Evolutionary conservation across 2,888 invertebrate genomes (phyloP).

Genomic region (Spodoptera littoralis): DNA sequence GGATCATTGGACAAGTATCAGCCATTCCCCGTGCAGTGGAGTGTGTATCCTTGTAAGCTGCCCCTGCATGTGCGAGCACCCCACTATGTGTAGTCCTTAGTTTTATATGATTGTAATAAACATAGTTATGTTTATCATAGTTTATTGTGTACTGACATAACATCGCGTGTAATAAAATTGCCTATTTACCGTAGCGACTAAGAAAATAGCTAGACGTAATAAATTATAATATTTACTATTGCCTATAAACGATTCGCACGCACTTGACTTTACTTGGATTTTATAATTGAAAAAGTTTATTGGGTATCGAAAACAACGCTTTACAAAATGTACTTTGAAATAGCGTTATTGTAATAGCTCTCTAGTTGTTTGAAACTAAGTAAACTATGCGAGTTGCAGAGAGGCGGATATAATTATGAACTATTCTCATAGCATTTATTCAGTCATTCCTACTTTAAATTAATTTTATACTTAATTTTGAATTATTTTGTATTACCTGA

Average conservation of each 20-base stretch:
- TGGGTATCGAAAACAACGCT: conserved; percentile 2
- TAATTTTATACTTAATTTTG: conserved; percentile 67
- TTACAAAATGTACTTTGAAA: conserved; percentile 11
- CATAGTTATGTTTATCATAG: conserved; percentile 76
- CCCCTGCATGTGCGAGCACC: conserved; percentile 36
- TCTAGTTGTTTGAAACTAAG: conserved; percentile 27
- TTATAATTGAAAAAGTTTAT: neutral
- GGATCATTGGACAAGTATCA: no score
- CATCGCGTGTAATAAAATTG: conserved; percentile 60
- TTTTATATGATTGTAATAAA: conserved; percentile 67
- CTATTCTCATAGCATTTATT: conserved; percentile 73
- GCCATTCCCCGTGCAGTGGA: no score
- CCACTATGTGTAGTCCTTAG: conserved; percentile 37
- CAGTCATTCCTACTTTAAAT: conserved; percentile 77
- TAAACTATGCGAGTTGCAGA: conserved; percentile 34
- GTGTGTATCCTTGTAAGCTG: no score
- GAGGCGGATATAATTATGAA: conserved; percentile 48
- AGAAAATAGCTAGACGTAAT: conserved; percentile 47
- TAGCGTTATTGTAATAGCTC: conserved; percentile 23
- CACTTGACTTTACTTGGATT: conserved; percentile 20
- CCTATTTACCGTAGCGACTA: conserved; percentile 57
- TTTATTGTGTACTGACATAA: conserved; percentile 70
- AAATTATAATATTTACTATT: conserved; percentile 51
- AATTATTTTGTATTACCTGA: conserved; percentile 63
- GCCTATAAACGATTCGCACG: conserved; percentile 33